phyloP scores from a whole-genome alignment of 2,113 vertebrate genomes.

The Solea solea region DNA sequence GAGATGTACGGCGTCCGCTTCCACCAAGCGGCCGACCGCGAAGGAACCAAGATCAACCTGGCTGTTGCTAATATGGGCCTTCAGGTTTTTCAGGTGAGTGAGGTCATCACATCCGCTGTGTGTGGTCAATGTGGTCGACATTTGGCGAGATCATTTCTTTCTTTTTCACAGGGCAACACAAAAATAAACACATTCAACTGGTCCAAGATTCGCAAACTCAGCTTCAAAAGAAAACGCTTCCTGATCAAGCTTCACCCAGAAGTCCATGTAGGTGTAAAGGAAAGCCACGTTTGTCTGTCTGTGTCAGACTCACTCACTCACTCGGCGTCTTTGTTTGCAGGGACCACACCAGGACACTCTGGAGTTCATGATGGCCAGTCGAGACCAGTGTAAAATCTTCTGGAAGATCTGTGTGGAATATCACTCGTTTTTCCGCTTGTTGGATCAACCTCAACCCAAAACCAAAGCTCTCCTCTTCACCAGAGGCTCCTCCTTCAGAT shows the following conservation, averaged over 20 bases:
- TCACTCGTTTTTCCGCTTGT: constrained; percentile 94
- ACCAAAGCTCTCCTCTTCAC: constrained; percentile 91
- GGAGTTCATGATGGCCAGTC: constrained; percentile 92
- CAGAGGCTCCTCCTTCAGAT: constrained; percentile 96
- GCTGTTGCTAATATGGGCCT: constrained; percentile 94
- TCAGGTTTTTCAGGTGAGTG: constrained; percentile 94
- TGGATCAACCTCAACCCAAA: constrained; percentile 92
- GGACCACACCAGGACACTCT: constrained; percentile 93
- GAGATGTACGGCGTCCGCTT: constrained; percentile 97
- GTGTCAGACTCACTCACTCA: neutral
- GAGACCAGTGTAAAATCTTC: constrained; percentile 95
- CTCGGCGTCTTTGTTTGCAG: constrained; percentile 70
- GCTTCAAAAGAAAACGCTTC: constrained; percentile 97
- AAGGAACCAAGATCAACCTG: constrained; percentile 94
- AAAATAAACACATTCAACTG: constrained; percentile 99
- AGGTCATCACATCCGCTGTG: neutral
- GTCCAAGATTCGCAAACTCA: constrained; percentile 98
- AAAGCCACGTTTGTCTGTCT: neutral
- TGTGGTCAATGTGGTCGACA: neutral
- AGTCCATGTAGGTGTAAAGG: constrained; percentile 85
- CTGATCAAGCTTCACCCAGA: constrained; percentile 96
- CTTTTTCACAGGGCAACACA: constrained; percentile 85
- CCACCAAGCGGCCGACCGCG: constrained; percentile 91
- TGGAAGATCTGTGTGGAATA: constrained; percentile 99
- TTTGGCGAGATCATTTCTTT: neutral